These are phyloP conservation scores for Chelon auratus DNA, from an alignment of 2,797 vertebrate species.

Conservation along the genomic window DNA sequence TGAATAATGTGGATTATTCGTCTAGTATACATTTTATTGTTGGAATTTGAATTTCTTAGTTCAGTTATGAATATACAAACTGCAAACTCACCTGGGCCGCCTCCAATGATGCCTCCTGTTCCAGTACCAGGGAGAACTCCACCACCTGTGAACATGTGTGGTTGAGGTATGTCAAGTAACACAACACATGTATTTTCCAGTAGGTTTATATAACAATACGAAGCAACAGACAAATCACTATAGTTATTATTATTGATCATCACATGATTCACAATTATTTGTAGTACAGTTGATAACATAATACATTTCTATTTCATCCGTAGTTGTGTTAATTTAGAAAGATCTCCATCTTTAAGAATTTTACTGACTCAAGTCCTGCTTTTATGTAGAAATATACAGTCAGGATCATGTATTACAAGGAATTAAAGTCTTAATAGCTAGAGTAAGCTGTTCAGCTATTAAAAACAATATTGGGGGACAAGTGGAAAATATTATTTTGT, in stretches of 20 bases:
- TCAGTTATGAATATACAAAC: background rate
- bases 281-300: too few relatives aligned
- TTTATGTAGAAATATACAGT: too few relatives aligned
- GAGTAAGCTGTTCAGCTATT: background rate
- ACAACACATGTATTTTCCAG: background rate
- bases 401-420: too few relatives aligned
- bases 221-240: background rate
- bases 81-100: constrained; percentile 47
- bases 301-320: too few relatives aligned
- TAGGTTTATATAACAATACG: background rate
- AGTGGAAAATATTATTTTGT: background rate
- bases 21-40: background rate
- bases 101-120: constrained; percentile 55
- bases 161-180: constrained; percentile 1
- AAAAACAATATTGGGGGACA: background rate
- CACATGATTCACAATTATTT: too few relatives aligned
- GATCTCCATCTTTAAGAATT: too few relatives aligned
- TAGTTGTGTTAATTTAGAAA: too few relatives aligned
- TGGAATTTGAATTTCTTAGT: too few relatives aligned
- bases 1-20: background rate
- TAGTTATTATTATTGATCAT: too few relatives aligned
- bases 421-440: too few relatives aligned
- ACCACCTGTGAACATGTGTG: constrained; percentile 38
- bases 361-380: too few relatives aligned
- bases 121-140: constrained; percentile 46